Conservation (phyloP, 2,113 vertebrate species). For the Podarcis cretensis region DNA sequence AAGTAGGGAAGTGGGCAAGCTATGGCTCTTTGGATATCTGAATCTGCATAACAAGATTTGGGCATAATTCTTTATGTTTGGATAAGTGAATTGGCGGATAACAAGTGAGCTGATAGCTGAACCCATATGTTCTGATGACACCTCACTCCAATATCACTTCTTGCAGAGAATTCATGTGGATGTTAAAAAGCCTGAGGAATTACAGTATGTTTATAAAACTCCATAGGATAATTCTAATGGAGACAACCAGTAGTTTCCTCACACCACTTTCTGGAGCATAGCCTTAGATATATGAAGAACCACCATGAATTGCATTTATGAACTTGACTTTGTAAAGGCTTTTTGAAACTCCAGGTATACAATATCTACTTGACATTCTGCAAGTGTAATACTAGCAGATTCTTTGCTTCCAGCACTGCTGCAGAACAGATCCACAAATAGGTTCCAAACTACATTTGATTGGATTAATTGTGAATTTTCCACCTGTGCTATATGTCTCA, state of each 20-base stretch:
- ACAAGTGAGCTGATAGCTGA: no score
- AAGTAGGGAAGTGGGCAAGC: no score
- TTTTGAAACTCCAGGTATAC: background rate
- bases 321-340: background rate
- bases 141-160: background rate
- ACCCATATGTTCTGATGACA: background rate
- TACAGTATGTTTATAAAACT: no score
- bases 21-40: no score
- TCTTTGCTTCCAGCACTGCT: background rate
- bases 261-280: background rate
- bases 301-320: background rate
- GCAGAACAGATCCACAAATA: background rate
- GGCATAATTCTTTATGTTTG: no score
- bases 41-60: no score
- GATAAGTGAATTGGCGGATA: no score
- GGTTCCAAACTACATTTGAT: background rate
- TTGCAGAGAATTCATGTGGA: no score
- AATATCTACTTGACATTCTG: background rate
- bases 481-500: background rate
- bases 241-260: slow-evolving; percentile 23
- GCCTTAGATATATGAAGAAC: background rate
- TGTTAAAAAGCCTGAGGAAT: no score
- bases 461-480: background rate
- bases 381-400: no score
- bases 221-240: slow-evolving; percentile 4